phyloP scores from a whole-genome alignment of 1,140 invertebrate species.

The Melitaea cinxia region DNA sequence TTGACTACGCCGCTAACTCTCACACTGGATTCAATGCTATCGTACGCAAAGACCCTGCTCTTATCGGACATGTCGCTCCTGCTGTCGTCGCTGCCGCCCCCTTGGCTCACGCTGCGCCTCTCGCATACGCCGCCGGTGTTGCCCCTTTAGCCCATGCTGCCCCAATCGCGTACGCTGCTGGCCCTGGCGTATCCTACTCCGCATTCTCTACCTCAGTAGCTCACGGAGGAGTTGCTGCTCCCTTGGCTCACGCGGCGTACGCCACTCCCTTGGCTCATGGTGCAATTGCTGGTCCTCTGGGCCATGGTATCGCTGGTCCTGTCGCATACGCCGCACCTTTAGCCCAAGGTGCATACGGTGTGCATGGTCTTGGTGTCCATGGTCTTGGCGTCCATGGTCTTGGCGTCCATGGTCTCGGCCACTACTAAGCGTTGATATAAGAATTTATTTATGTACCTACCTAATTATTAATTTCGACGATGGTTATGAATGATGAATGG shows the following conservation, averaged over 20 bases:
- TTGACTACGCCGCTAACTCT: conserved; percentile 78
- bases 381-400: too few species aligned
- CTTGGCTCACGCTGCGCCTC: conserved; percentile 41
- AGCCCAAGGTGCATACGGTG: conserved; percentile 37
- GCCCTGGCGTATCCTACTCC: conserved; percentile 39
- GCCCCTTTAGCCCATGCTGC: conserved; percentile 40
- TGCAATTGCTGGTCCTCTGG: conserved; percentile 42
- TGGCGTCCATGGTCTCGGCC: conserved; percentile 51
- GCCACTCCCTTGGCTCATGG: conserved; percentile 38
- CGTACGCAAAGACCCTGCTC: conserved; percentile 48
- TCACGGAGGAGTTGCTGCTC: conserved; percentile 37
- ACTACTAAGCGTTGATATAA: conserved; percentile 46
- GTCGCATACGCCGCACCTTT: conserved; percentile 49
- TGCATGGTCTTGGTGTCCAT: too few species aligned
- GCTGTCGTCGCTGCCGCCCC: conserved; percentile 43
- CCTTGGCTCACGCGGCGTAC: conserved; percentile 29
- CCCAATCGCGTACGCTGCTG: conserved; percentile 28
- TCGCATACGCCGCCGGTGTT: conserved; percentile 41
- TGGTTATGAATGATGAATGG: conserved; percentile 45
- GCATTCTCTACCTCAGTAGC: conserved; percentile 38
- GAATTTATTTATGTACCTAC: conserved; percentile 42
- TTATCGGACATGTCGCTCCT: conserved; percentile 43
- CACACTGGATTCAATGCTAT: conserved; percentile 51
- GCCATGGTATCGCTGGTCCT: conserved; percentile 37
- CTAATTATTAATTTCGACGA: conserved; percentile 41